phyloP scores from a whole-genome alignment of 1,140 invertebrate genomes.

The Wasmannia auropunctata region DNA sequence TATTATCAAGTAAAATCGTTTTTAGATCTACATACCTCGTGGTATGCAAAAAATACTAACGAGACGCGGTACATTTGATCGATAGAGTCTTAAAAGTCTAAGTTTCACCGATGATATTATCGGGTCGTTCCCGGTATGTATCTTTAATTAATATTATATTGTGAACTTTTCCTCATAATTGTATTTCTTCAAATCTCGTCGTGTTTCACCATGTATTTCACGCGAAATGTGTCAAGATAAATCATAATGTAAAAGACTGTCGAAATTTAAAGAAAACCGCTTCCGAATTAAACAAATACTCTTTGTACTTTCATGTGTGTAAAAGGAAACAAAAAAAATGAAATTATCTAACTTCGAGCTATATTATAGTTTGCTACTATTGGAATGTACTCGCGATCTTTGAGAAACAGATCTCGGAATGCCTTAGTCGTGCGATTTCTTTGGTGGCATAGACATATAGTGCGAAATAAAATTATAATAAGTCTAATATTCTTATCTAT shows the following conservation, averaged over 20 bases:
- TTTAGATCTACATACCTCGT: not conserved
- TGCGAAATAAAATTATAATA: slow-evolving; percentile 6
- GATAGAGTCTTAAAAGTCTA: not conserved
- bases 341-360: not conserved
- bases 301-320: not conserved
- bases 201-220: not conserved
- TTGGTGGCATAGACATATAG: not conserved
- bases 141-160: not conserved
- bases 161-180: not conserved
- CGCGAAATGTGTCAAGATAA: not conserved
- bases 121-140: not conserved
- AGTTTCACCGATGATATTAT: slow-evolving; percentile 2
- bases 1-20: not conserved
- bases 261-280: not conserved
- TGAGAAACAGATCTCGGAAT: slow-evolving; percentile 40
- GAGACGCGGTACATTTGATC: not conserved
- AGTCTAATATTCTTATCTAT: not conserved
- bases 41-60: not conserved
- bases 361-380: not conserved
- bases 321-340: not conserved
- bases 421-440: not conserved
- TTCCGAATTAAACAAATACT: not conserved
- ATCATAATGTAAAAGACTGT: not conserved
- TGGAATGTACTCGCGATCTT: slow-evolving; percentile 29
- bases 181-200: not conserved